Base-by-base conservation (phyloP, 2,113 vertebrate species). In the Syngnathoides biaculeatus region DNA sequence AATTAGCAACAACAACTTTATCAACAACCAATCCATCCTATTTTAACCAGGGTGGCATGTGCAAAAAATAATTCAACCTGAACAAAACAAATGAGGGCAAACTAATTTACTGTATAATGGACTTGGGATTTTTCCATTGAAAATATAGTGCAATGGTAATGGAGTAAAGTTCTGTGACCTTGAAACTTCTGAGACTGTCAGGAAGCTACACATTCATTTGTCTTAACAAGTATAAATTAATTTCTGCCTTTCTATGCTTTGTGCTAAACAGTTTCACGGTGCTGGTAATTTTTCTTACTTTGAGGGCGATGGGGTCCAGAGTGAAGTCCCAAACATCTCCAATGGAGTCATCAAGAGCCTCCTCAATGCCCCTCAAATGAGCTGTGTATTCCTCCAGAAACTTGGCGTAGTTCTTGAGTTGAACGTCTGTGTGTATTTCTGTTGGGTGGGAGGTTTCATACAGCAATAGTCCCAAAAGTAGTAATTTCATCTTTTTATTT, bases 241-340 rank as follows among this genome's bases (percentile, higher is more conserved):
- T 1, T 52, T 22, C 48, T 52, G 42, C 3, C 42, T 15, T 43
- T 43, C 14, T 43, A 9, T n/a, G n/a, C 8, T 52, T 52, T 11
- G 20, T 22, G 48, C 8, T 47, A 35, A 30, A 57, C 10, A 35
- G 15, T 35, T 35, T 57, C 14, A 35, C 26, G 17, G 4, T 11
- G 2, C 30, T 50, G 30, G 6, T 38, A 59, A 67, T 15, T 7
- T 20, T 20, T n/a, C 35, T 72, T 66, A 98, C 97, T 93, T 96
- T 95, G 72, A 99, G 90, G 58, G 94, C 91, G 68, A 99, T 95
- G 24, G 97, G 97, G 86, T 99, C 96, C 79, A 99, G 91, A 80
- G 92, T 98, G 86, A 99, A 98, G 88, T 99, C 97, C 97, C 97
- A 99, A 59, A 98, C 96, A 82, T 99, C 97, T 83, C 97, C 97